Base-by-base conservation (phyloP, 2,888 invertebrate genomes). In the Cyrtodaria siliqua region DNA sequence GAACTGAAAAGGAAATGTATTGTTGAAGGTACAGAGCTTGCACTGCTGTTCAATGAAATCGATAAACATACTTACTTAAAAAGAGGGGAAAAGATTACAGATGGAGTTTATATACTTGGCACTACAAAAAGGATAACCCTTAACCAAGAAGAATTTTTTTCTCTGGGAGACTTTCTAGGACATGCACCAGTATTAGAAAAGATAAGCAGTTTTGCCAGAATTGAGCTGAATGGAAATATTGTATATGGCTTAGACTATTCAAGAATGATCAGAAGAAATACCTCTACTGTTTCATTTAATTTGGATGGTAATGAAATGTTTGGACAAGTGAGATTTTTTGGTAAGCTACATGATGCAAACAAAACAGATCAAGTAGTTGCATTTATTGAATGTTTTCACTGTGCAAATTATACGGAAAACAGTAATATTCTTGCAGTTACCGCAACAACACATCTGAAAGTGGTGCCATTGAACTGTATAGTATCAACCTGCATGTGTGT, bases 211-310 rank as follows among this genome's bases (percentile, higher is more conserved):
- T 77, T 72, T 29, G 59, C 62, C 18, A 2, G 77, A 33, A 18
- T 77, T 8, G 71, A 68, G 44, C 50, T 59, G 6, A 50, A 77
- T 24, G 53, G 47, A 8, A 16, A 24, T 38, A 12, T 72, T 14
- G 47, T 71, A 38, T 77, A 68, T 72, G 73, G 72, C 1, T 47
- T 14, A 20, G 3, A n/a, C 1, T 78, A 74, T 70, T 23, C 24
- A 20, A 44, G 74, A 18, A 79, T 79, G 79, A 47, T 33, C 2
- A 74, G 74, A 60, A 33, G 79, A 49, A 67, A 79, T 49, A 69
- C 64, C 40, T 74, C 79, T 6, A 23, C 38, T 20, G 23, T 60
- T 24, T 14, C 4, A 2, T 60, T 44, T 16, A 44, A 44, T 18
- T 9, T 44, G 3, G n/a, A 44, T 44, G 16, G 16, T 4, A 44